phyloP scores from a whole-genome alignment of 1,140 invertebrate genomes.

The Lepidotrigona ventralis region DNA sequence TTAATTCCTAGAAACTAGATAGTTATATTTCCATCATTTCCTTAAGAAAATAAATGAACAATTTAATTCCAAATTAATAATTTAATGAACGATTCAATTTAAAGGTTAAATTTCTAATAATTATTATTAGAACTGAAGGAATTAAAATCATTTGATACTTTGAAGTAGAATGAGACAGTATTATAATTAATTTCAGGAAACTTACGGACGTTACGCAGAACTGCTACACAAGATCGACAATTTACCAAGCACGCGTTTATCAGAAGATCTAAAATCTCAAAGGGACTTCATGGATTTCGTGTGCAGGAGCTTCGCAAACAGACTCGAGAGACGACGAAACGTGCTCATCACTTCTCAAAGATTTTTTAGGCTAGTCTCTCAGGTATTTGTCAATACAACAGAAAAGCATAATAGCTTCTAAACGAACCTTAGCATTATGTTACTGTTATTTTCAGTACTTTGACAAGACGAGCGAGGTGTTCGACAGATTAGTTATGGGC shows the following conservation, averaged over 20 bases:
- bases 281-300: conserved; percentile 91
- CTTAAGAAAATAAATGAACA: too few relatives aligned
- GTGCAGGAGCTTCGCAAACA: conserved; percentile 87
- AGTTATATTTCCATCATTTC: too few relatives aligned
- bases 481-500: conserved; percentile 84
- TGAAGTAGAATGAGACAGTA: not conserved
- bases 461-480: conserved; percentile 84
- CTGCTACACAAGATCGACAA: conserved; percentile 85
- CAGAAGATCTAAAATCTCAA: conserved; percentile 84
- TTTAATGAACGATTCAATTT: too few relatives aligned
- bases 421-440: not conserved
- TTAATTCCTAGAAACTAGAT: too few relatives aligned
- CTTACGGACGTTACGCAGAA: conserved; percentile 88
- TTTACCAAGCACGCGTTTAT: conserved; percentile 80
- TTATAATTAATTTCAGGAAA: conserved; percentile 78
- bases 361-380: conserved; percentile 88
- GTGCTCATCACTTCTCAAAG: conserved; percentile 88
- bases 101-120: too few relatives aligned
- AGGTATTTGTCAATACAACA: conserved; percentile 76
- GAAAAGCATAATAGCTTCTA: too few relatives aligned
- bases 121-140: not conserved
- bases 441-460: conserved; percentile 80
- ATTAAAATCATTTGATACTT: not conserved
- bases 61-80: too few relatives aligned
- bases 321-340: conserved; percentile 87